Conservation (phyloP, 2,888 invertebrate species). For the Scaptomyza polygonia region DNA sequence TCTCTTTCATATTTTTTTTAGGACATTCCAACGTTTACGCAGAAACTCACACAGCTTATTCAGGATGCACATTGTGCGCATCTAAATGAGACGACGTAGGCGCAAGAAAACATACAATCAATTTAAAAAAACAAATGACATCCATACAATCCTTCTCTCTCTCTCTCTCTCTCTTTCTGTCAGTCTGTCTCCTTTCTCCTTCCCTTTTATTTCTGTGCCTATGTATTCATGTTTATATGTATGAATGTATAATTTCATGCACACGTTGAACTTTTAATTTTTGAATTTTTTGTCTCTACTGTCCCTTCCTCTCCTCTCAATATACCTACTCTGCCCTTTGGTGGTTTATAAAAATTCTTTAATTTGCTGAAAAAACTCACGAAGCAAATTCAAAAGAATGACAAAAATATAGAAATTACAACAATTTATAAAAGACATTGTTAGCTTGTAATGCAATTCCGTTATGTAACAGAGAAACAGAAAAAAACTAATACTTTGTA, state of each 20-base stretch:
- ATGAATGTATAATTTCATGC: constrained; percentile 6
- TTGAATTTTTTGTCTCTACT: neutral
- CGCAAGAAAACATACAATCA: constrained; percentile 5
- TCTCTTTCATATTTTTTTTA: constrained; percentile 37
- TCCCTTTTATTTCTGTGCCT: constrained; percentile 3
- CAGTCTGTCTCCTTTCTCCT: neutral
- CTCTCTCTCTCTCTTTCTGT: neutral
- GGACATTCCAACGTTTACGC: constrained; percentile 85
- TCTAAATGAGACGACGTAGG: constrained; percentile 78
- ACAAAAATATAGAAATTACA: constrained; percentile 41
- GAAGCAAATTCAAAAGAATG: neutral
- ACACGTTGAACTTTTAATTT: neutral
- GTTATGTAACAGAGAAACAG: constrained; percentile 33
- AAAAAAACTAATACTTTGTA: constrained; percentile 32
- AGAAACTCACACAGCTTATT: constrained; percentile 83
- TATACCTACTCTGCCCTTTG: constrained; percentile 7
- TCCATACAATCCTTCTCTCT: neutral
- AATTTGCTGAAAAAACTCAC: neutral
- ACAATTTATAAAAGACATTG: constrained; percentile 73
- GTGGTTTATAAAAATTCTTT: neutral
- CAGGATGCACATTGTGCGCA: constrained; percentile 84
- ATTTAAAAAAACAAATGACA: neutral
- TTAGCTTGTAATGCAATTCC: constrained; percentile 68
- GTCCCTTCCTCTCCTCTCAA: too few species aligned
- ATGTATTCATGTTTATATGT: neutral